A percentile compares a stretch with the other conserved stretches of the same genome.
Conservation (phyloP, 37 sponge, comb jelly and placozoan species). For the Oopsacas minuta region DNA sequence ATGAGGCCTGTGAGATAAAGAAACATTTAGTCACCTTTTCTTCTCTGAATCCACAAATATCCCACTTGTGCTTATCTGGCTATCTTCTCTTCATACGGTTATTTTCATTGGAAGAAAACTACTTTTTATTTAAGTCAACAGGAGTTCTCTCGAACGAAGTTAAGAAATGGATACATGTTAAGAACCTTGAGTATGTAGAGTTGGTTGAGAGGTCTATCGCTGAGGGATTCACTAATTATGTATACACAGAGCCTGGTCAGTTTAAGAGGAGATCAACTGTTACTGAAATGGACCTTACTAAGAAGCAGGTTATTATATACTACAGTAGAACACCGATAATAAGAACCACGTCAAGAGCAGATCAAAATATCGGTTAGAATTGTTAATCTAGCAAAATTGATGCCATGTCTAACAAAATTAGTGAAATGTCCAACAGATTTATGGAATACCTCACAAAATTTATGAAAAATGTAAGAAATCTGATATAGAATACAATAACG, state of each 20-base stretch:
- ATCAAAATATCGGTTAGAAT: too few species aligned
- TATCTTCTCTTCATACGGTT: constrained; percentile 41
- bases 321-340: too few species aligned
- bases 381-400: too few species aligned
- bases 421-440: too few species aligned
- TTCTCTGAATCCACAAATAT: constrained; percentile 40
- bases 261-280: constrained; percentile 35
- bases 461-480: too few species aligned
- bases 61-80: constrained; percentile 49
- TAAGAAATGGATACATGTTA: constrained; percentile 17
- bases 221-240: constrained; percentile 46
- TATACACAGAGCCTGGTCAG: constrained; percentile 33
- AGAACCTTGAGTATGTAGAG: constrained; percentile 57
- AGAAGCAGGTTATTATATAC: background rate
- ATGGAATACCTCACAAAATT: too few species aligned
- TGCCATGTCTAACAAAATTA: too few species aligned
- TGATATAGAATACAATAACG: too few species aligned
- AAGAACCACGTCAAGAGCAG: too few species aligned
- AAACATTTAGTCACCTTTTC: background rate
- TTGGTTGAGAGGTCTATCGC: constrained; percentile 56
- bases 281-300: background rate
- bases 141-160: background rate
- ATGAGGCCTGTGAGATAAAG: constrained; percentile 65
- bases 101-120: background rate
- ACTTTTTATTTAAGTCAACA: background rate